Evolutionary conservation across 1,140 invertebrate species (phyloP).

Genomic region (Drosophila orena): DNA sequence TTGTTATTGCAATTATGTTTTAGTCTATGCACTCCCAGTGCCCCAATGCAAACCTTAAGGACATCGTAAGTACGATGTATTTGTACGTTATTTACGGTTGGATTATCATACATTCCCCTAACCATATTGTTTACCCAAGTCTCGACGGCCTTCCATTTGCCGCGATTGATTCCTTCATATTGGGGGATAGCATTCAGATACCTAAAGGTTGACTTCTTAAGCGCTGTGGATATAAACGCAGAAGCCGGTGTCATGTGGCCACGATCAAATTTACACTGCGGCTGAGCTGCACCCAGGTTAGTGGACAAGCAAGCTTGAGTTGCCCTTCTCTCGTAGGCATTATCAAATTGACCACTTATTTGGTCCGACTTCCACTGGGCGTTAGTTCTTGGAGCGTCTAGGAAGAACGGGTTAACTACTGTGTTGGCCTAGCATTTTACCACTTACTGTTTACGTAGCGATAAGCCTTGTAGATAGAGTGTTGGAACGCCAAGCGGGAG

Average conservation of each 20-base stretch:
- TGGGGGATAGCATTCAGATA: constrained; percentile 43
- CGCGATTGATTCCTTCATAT: constrained; percentile 31
- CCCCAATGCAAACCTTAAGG: constrained; percentile 42
- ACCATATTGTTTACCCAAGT: constrained; percentile 22
- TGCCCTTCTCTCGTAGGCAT: not conserved
- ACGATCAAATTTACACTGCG: constrained; percentile 26
- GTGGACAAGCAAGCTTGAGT: not conserved
- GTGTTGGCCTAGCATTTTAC: not conserved
- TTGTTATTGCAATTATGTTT: not conserved
- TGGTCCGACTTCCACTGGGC: not conserved
- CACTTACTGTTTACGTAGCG: constrained; percentile 22
- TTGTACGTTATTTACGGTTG: not conserved
- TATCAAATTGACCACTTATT: not conserved
- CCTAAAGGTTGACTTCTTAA: constrained; percentile 25
- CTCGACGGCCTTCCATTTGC: constrained; percentile 58
- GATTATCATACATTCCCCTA: not conserved
- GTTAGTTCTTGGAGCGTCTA: not conserved
- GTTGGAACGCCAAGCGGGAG: not conserved
- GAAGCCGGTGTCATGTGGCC: constrained; percentile 46
- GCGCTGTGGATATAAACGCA: constrained; percentile 9
- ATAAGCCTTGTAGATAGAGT: constrained; percentile 30
- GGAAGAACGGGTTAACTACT: too few relatives aligned
- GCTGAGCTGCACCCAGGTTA: constrained; percentile 21
- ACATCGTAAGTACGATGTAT: not conserved
- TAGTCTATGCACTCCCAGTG: constrained; percentile 28